Percentiles rank a stretch among this genome's conserved stretches.
phyloP scores from a whole-genome alignment of 2,797 vertebrate genomes.

The Mastacembelus armatus region DNA sequence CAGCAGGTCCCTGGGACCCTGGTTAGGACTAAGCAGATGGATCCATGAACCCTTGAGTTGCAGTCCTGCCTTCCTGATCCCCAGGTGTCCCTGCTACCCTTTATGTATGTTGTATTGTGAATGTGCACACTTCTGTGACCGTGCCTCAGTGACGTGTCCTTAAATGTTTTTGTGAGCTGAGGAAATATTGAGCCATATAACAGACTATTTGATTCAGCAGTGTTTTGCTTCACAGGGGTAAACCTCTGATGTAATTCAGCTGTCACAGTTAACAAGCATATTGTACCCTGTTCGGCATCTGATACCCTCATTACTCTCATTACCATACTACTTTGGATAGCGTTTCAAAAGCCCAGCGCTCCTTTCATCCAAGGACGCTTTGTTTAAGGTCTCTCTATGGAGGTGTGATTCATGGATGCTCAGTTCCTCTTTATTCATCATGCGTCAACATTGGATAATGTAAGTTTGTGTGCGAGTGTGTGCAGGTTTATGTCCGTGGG shows the following conservation, averaged over 20 bases:
- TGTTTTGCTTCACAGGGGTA: slow-evolving; percentile 34
- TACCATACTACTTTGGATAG: slow-evolving; percentile 60
- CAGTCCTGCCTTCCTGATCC: neutral
- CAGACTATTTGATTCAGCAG: slow-evolving; percentile 28
- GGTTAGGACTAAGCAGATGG: no score
- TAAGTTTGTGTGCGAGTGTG: slow-evolving; percentile 29
- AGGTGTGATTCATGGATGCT: slow-evolving; percentile 65
- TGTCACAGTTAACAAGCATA: slow-evolving; percentile 67
- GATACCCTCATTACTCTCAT: slow-evolving; percentile 74
- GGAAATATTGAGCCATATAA: neutral
- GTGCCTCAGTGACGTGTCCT: no score
- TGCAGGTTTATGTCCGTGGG: slow-evolving; percentile 39
- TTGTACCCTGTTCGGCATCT: slow-evolving; percentile 54
- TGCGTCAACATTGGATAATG: slow-evolving; percentile 44
- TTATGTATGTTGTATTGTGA: slow-evolving; percentile 3
- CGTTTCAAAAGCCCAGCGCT: slow-evolving; percentile 62
- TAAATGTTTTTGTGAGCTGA: slow-evolving; percentile 34
- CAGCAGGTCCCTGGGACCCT: no score
- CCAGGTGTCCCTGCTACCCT: slow-evolving; percentile 2
- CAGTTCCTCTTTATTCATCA: slow-evolving; percentile 49
- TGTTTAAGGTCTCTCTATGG: slow-evolving; percentile 65
- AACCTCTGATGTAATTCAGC: slow-evolving; percentile 66
- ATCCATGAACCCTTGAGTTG: neutral
- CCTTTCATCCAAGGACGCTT: slow-evolving; percentile 70
- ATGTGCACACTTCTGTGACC: neutral